phyloP scores from a whole-genome alignment of 2,888 invertebrate species.

The Pardosa pseudoannulata region DNA sequence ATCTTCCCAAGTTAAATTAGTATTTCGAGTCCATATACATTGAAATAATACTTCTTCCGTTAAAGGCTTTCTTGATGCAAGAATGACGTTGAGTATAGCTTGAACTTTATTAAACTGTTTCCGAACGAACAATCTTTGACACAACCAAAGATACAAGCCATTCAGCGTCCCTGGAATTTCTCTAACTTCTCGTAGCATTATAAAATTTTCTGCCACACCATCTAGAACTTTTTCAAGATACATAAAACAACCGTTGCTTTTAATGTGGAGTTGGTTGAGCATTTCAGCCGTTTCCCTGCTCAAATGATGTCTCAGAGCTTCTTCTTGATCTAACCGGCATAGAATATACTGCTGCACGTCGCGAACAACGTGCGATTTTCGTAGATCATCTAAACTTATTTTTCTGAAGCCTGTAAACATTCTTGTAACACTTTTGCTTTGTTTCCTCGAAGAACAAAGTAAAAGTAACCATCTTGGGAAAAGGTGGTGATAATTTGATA shows the following conservation, averaged over 20 bases:
- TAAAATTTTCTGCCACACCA: slow-evolving; percentile 94
- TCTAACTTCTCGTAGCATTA: slow-evolving; percentile 91
- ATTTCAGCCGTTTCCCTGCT: slow-evolving; percentile 95
- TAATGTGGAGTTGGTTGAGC: slow-evolving; percentile 94
- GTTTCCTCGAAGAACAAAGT: slow-evolving; percentile 90
- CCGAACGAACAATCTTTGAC: slow-evolving; percentile 92
- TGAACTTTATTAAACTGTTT: slow-evolving; percentile 78
- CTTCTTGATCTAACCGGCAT: slow-evolving; percentile 89
- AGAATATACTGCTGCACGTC: slow-evolving; percentile 97
- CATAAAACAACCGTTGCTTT: slow-evolving; percentile 86
- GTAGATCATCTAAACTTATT: slow-evolving; percentile 91
- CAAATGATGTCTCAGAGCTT: slow-evolving; percentile 90
- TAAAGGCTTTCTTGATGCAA: slow-evolving; percentile 91
- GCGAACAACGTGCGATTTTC: slow-evolving; percentile 88
- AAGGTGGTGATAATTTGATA: slow-evolving; percentile 92
- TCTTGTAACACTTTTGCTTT: slow-evolving; percentile 87
- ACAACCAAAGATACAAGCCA: slow-evolving; percentile 95
- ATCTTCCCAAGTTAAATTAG: slow-evolving; percentile 86
- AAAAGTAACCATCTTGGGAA: slow-evolving; percentile 95
- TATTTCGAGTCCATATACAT: slow-evolving; percentile 88
- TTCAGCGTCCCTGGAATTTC: slow-evolving; percentile 97
- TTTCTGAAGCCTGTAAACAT: slow-evolving; percentile 89
- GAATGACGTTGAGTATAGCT: slow-evolving; percentile 74
- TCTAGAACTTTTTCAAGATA: slow-evolving; percentile 84
- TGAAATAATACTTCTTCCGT: slow-evolving; percentile 88